Conservation (phyloP, 2,113 vertebrate genomes). For the Gallinago media region DNA sequence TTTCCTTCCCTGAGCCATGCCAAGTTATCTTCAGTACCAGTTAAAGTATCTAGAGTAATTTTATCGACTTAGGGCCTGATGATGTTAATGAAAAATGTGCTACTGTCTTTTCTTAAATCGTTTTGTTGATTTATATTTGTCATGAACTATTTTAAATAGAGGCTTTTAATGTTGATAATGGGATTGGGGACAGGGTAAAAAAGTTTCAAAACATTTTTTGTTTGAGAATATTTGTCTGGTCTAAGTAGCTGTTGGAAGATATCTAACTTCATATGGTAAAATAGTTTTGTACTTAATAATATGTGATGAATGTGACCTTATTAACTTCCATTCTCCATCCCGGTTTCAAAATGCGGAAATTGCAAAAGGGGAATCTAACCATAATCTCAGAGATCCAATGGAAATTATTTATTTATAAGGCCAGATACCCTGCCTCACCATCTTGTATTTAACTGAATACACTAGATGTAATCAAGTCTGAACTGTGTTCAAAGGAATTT, state of each 20-base stretch:
- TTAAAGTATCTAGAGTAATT: neutral
- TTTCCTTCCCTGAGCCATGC: neutral
- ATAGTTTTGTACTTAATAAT: neutral
- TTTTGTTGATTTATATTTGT: neutral
- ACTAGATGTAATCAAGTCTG: neutral
- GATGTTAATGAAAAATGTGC: neutral
- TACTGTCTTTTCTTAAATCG: neutral
- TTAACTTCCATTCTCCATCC: neutral
- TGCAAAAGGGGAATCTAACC: neutral
- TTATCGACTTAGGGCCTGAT: neutral
- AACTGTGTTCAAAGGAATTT: neutral
- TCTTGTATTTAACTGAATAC: neutral
- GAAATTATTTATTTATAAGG: neutral
- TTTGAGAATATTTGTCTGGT: neutral
- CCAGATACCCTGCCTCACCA: neutral
- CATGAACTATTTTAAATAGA: neutral
- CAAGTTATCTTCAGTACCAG: neutral
- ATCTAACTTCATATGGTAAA: neutral
- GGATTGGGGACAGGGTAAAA: neutral
- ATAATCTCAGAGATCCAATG: neutral
- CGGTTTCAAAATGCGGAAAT: neutral
- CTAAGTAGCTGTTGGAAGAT: neutral
- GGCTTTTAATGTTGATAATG: neutral
- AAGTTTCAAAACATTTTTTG: neutral
- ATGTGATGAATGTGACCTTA: neutral